Conservation (phyloP, 2,888 invertebrate species). For the Drosophila anceps region DNA sequence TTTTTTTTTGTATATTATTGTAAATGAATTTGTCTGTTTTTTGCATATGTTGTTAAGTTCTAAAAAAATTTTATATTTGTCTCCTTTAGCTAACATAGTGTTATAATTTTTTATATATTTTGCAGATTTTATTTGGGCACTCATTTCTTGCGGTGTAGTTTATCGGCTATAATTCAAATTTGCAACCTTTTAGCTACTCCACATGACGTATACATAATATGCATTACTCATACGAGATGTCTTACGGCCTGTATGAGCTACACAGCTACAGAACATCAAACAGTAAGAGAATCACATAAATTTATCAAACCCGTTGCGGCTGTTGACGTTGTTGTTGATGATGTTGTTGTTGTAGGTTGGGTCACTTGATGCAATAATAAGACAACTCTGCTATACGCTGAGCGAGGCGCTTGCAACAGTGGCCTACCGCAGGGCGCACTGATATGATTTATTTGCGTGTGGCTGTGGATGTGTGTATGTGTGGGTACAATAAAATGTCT, state of each 20-base stretch:
- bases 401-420: conserved; percentile 42
- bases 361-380: conserved; percentile 77
- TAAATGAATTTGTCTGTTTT: no score
- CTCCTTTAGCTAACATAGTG: no score
- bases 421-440: conserved; percentile 27
- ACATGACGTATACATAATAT: conserved; percentile 40
- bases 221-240: conserved; percentile 55
- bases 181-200: conserved; percentile 12
- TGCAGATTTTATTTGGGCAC: not conserved
- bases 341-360: conserved; percentile 21
- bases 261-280: conserved; percentile 10
- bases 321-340: conserved; percentile 9
- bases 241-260: conserved; percentile 21
- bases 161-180: conserved; percentile 36
- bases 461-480: not conserved
- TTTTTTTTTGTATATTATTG: no score
- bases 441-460: conserved; percentile 55
- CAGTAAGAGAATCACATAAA: conserved; percentile 49
- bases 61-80: no score
- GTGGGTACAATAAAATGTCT: conserved; percentile 72
- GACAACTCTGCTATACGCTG: conserved; percentile 61
- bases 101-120: no score
- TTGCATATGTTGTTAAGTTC: no score
- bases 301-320: conserved; percentile 53
- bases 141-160: not conserved